Evolutionary conservation across 2,113 vertebrate species (phyloP).

Genomic region (Saguinus imperator): DNA sequence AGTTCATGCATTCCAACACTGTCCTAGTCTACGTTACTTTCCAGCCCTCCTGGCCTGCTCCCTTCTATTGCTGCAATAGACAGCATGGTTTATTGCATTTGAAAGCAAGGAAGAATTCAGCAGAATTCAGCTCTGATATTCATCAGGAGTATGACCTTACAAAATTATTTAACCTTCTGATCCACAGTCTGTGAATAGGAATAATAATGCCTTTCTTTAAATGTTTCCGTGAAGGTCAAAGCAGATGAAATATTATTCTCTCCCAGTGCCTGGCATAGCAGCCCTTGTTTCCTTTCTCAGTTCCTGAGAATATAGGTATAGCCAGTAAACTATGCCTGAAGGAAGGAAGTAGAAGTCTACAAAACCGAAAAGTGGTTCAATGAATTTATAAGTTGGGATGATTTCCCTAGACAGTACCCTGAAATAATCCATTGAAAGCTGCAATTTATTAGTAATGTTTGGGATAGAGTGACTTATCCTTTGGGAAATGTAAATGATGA

Average conservation of each 20-base stretch:
- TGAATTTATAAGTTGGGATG: constrained; percentile 28
- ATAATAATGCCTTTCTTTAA: constrained; percentile 53
- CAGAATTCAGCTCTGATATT: constrained; percentile 33
- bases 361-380: not conserved
- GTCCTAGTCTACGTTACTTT: not conserved
- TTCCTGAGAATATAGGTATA: not conserved
- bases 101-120: not conserved
- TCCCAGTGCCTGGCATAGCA: not conserved
- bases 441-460: constrained; percentile 54
- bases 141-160: constrained; percentile 28
- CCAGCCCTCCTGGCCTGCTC: fast-evolving
- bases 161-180: constrained; percentile 61
- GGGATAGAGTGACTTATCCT: not conserved
- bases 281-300: not conserved
- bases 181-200: constrained; percentile 32
- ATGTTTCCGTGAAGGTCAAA: constrained; percentile 53
- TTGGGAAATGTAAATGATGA: constrained; percentile 9
- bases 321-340: not conserved
- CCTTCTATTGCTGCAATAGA: not conserved
- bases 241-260: constrained; percentile 51
- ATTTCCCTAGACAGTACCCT: not conserved
- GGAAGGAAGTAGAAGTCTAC: not conserved
- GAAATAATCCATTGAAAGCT: constrained; percentile 35
- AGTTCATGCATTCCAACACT: not conserved
- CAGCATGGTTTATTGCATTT: not conserved